Conservation (phyloP, 1,140 invertebrate genomes). For the Danaus melanippus region DNA sequence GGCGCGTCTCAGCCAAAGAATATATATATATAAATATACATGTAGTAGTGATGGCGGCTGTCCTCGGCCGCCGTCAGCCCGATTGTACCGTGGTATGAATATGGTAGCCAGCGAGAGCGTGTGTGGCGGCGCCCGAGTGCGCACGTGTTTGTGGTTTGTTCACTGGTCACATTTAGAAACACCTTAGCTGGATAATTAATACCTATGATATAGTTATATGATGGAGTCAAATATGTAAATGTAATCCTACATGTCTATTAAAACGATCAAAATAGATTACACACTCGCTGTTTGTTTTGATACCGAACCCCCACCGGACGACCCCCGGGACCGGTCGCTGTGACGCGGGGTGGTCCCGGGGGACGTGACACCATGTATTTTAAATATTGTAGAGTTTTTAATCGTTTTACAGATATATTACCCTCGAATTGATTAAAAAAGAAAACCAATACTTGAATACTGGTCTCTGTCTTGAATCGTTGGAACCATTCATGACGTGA, state of each 20-base stretch:
- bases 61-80: slow-evolving; percentile 3
- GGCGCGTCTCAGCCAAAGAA: slow-evolving; percentile 34
- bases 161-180: slow-evolving; percentile 60
- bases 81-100: slow-evolving; percentile 29
- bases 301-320: not conserved
- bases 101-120: slow-evolving; percentile 40
- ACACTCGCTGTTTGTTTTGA: slow-evolving; percentile 9
- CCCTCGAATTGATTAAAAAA: no score
- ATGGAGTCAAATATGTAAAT: slow-evolving; percentile 66
- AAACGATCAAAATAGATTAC: slow-evolving; percentile 64
- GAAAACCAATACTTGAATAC: no score
- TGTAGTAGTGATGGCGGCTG: slow-evolving; percentile 12
- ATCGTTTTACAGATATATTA: no score
- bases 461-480: no score
- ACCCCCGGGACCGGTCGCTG: no score
- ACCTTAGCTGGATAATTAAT: slow-evolving; percentile 64
- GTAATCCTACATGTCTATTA: slow-evolving; percentile 71
- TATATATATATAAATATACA: slow-evolving; percentile 3
- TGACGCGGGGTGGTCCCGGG: no score
- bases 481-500: no score
- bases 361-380: no score
- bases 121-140: slow-evolving; percentile 7
- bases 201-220: slow-evolving; percentile 69
- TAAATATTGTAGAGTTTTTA: no score
- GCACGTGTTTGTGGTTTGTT: slow-evolving; percentile 55